Conservation (phyloP, 2,113 vertebrate genomes). For the Rynchops niger region DNA sequence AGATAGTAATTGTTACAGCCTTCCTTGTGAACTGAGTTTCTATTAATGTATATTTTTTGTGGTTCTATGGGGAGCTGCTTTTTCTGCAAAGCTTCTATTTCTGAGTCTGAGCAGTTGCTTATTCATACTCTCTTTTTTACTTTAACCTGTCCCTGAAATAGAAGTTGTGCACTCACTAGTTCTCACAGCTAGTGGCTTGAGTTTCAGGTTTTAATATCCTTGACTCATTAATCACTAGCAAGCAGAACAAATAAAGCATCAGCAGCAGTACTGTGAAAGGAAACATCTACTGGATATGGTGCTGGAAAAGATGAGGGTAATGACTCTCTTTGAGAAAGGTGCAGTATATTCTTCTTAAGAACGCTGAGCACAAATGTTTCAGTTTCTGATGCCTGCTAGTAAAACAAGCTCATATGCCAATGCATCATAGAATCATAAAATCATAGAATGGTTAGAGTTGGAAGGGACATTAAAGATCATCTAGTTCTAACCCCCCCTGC, state of each 20-base stretch:
- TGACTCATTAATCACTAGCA: not conserved
- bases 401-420: not conserved
- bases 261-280: not conserved
- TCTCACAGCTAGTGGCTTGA: not conserved
- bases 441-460: too few relatives aligned
- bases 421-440: not conserved
- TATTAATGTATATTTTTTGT: not conserved
- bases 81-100: not conserved
- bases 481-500: too few relatives aligned
- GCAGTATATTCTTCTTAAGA: not conserved
- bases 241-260: not conserved
- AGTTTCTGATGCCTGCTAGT: not conserved
- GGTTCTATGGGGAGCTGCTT: not conserved
- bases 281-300: not conserved
- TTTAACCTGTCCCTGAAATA: not conserved
- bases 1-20: not conserved
- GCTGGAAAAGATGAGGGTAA: not conserved
- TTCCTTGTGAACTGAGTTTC: not conserved
- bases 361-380: not conserved
- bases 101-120: not conserved
- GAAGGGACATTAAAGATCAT: too few relatives aligned
- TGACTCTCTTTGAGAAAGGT: not conserved
- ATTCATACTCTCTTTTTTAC: not conserved
- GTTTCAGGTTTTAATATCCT: not conserved
- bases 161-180: not conserved